A percentile compares a stretch with the other conserved stretches of the same genome.
Conservation (phyloP, 2,797 vertebrate genomes). For the Pagetopsis macropterus region DNA sequence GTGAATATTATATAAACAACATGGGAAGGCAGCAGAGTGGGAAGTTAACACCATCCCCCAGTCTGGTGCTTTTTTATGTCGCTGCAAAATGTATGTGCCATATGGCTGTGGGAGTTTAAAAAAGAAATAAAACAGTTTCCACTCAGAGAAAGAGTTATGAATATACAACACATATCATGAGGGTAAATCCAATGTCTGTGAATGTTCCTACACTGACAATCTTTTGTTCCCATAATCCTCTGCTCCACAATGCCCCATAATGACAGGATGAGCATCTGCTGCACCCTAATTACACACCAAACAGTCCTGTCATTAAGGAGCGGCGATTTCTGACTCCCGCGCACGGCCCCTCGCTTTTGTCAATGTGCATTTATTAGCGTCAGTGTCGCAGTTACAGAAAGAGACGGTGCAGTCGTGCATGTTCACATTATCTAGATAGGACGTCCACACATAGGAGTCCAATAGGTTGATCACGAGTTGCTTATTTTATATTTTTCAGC, state of each 20-base stretch:
- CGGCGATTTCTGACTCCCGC: constrained; percentile 17
- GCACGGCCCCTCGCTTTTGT: constrained; percentile 20
- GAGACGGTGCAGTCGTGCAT: constrained; percentile 1
- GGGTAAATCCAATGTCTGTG: constrained; percentile 11
- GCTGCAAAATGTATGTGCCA: constrained; percentile 42
- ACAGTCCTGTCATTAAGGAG: constrained; percentile 47
- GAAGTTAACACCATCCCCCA: constrained; percentile 35
- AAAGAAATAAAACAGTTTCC: background rate
- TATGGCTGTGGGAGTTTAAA: constrained; percentile 1
- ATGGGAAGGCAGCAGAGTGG: constrained; percentile 23
- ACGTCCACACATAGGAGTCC: constrained; percentile 1
- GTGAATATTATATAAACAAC: constrained; percentile 31
- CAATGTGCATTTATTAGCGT: constrained; percentile 23
- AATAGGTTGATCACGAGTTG: constrained; percentile 33
- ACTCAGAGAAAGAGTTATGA: constrained; percentile 15
- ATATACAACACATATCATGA: constrained; percentile 47
- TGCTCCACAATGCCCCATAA: constrained; percentile 26
- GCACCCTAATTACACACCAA: constrained; percentile 35
- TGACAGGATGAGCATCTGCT: constrained; percentile 36
- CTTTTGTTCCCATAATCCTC: constrained; percentile 29
- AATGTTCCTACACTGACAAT: constrained; percentile 3
- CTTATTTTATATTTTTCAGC: constrained; percentile 23
- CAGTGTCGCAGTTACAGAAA: constrained; percentile 41
- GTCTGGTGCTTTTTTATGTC: constrained; percentile 36
- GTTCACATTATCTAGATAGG: constrained; percentile 10